Base-by-base conservation (phyloP, 2,888 invertebrate species). In the Aricia artaxerxes region DNA sequence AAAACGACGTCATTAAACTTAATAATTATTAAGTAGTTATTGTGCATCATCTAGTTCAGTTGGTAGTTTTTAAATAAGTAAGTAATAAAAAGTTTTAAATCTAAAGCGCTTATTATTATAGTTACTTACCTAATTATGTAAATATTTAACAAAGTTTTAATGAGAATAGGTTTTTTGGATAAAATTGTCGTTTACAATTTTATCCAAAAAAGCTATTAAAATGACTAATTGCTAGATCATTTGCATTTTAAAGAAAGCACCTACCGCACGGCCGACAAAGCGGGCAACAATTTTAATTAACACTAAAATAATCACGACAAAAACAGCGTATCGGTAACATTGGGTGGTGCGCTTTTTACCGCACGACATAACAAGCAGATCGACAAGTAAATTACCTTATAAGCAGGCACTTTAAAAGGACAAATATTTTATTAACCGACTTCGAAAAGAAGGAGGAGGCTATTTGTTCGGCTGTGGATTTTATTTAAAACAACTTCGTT, bases 271-370 rank as follows among this genome's bases (percentile, higher is more conserved):
- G 1, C 69, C 69, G 69, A 69, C 35, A 69, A 69, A 35, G 16
- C 69, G 35, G 5, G 13, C 69, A 38, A 69, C 69, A 69, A 69
- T 69, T 69, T 69, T 38, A 69, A 69, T 69, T 69, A 38, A 69
- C 69, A 69, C 69, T 69, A 69, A 69, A 69, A 69, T 69, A 69
- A 69, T 69, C 69, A 69, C 69, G 69, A 69, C 69, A 38, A 69
- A 61, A 69, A 69, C 69, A 38, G 35, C 69, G 69, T 69, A 69
- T 69, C 69, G 69, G 69, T 69, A 38, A 69, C 69, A 69, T 13
- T 69, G 69, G 35, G 69, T 31, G 13, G 69, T 69, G 35, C 35
- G 13, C 13, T 69, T 64, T 64, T 64, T 64, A 64, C 31, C 31
- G 3, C 64, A 64, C 31, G 64, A 64, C 31, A 31, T 64, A 64